Conservation (phyloP, 2,797 vertebrate species). For the Arctocebus calabarensis region DNA sequence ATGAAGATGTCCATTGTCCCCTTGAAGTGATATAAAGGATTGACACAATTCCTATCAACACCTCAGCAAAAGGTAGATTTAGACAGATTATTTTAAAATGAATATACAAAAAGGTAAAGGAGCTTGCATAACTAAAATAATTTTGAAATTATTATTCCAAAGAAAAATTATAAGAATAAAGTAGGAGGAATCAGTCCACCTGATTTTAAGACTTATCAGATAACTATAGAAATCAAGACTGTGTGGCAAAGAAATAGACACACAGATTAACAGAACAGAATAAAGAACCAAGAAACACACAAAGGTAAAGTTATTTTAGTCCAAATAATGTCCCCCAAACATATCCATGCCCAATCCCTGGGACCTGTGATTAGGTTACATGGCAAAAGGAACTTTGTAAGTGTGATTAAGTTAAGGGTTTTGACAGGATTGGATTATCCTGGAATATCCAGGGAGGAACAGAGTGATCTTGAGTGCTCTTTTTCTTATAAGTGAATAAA, state of each 20-base stretch:
- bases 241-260: background rate
- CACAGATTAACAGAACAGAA: background rate
- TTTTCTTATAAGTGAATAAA: background rate
- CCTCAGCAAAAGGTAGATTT: background rate
- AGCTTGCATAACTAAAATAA: background rate
- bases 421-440: background rate
- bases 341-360: background rate
- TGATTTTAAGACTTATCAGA: background rate
- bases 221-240: background rate
- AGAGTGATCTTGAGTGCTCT: background rate
- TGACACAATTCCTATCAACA: background rate
- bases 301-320: background rate
- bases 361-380: background rate
- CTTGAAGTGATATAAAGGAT: background rate
- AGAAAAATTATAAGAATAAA: background rate
- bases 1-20: background rate
- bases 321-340: background rate
- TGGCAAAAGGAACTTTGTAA: background rate
- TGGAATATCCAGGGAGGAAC: background rate
- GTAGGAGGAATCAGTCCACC: background rate
- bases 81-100: slow-evolving; percentile 2
- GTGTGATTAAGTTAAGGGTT: background rate
- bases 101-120: background rate
- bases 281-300: background rate
- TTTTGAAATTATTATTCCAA: background rate